phyloP scores from a whole-genome alignment of 2,113 vertebrate genomes.

The Scophthalmus maximus region DNA sequence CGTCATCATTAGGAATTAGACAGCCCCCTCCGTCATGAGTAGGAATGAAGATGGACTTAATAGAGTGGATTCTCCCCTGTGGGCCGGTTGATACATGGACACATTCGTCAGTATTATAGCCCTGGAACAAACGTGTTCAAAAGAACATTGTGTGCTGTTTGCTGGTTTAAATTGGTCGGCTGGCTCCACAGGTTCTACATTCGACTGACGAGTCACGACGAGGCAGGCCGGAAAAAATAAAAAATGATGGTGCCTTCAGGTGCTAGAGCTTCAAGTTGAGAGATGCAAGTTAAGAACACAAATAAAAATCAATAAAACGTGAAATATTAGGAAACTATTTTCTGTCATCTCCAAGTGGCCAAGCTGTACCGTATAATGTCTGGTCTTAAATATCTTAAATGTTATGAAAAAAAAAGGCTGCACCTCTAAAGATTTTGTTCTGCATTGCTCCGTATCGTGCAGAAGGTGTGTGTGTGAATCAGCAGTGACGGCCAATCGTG shows the following conservation, averaged over 20 bases:
- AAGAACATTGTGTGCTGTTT: not conserved
- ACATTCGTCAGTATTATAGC: not conserved
- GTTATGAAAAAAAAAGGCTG: not conserved
- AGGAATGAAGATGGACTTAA: not conserved
- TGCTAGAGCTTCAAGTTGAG: not conserved
- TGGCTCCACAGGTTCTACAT: not conserved
- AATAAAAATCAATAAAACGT: not conserved
- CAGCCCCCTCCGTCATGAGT: not conserved
- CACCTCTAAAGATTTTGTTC: not conserved
- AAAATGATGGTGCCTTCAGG: not conserved
- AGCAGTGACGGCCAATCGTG: not conserved
- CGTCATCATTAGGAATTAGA: not conserved
- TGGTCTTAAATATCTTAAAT: not conserved
- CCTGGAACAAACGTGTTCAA: not conserved
- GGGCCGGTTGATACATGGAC: not conserved
- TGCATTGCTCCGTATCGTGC: not conserved
- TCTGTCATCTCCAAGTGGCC: not conserved
- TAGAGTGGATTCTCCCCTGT: too few species aligned
- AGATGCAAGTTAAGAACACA: not conserved
- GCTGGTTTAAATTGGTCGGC: not conserved
- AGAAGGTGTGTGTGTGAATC: too few species aligned
- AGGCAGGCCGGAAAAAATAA: not conserved
- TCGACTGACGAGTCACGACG: not conserved
- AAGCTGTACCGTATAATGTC: not conserved
- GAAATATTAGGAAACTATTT: not conserved